Conservation (phyloP, 2,888 invertebrate species). For the Aporophyla lueneburgensis region DNA sequence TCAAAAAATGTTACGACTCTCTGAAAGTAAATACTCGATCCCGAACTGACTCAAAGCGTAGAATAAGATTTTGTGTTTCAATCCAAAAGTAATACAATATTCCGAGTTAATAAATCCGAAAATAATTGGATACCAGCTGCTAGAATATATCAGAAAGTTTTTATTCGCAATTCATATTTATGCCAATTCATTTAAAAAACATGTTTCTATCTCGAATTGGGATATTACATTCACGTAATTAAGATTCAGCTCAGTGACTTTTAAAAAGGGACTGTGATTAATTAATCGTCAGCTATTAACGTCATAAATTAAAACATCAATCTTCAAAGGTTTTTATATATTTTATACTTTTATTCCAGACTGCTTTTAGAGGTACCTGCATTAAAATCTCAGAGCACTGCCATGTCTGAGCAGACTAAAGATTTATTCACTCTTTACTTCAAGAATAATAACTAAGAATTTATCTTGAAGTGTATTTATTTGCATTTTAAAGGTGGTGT, state of each 20-base stretch:
- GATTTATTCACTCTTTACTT: constrained; percentile 45
- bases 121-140: neutral
- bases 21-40: neutral
- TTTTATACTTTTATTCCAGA: constrained; percentile 9
- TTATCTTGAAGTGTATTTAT: constrained; percentile 46
- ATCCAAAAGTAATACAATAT: neutral
- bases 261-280: constrained; percentile 36
- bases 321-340: constrained; percentile 18
- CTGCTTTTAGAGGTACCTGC: neutral
- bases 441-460: constrained; percentile 47
- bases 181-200: constrained; percentile 40
- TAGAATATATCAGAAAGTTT: constrained; percentile 3
- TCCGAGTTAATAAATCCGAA: constrained; percentile 1
- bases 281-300: constrained; percentile 43
- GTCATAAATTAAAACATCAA: constrained; percentile 40
- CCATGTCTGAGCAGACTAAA: constrained; percentile 30
- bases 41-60: neutral
- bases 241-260: constrained; percentile 49
- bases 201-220: constrained; percentile 15
- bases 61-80: neutral
- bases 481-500: constrained; percentile 36
- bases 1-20: neutral
- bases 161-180: constrained; percentile 15
- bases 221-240: constrained; percentile 32
- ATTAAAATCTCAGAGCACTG: constrained; percentile 21